phyloP scores from a whole-genome alignment of 2,888 invertebrate genomes.

The Arrhopalites spinosus region DNA sequence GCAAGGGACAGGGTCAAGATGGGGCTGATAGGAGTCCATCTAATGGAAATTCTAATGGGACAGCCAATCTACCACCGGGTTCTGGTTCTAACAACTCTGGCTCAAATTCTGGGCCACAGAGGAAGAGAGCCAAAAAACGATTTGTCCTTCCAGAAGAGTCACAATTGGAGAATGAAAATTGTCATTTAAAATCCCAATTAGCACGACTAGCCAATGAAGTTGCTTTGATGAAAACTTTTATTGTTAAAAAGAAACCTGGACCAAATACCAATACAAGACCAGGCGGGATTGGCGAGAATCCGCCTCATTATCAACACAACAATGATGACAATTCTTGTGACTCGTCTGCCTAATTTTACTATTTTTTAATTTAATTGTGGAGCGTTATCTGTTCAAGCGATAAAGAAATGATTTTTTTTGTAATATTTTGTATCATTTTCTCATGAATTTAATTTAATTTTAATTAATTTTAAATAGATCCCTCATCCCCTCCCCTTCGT shows the following conservation, averaged over 20 bases:
- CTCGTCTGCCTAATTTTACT: slow-evolving; percentile 37
- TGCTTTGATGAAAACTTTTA: slow-evolving; percentile 74
- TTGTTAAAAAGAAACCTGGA: slow-evolving; percentile 55
- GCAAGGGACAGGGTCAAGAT: no score
- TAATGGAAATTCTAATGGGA: no score
- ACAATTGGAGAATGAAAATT: slow-evolving; percentile 60
- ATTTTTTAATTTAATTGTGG: background rate
- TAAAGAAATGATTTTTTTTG: no score
- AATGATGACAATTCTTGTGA: slow-evolving; percentile 50
- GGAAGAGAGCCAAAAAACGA: slow-evolving; percentile 62
- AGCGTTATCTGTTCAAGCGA: no score
- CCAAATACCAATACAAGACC: background rate
- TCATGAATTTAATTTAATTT: no score
- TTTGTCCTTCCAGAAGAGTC: slow-evolving; percentile 58
- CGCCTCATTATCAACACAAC: slow-evolving; percentile 15
- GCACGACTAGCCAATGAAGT: slow-evolving; percentile 89
- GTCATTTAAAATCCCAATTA: slow-evolving; percentile 80
- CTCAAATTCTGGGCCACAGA: slow-evolving; percentile 50
- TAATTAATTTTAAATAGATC: no score
- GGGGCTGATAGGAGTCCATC: no score
- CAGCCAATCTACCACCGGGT: no score
- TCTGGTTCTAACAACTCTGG: slow-evolving; percentile 26
- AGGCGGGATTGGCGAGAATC: background rate
- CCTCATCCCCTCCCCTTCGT: no score
- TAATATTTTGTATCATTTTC: no score